Base-by-base conservation (phyloP, 2,888 invertebrate genomes). In the Neria commutata region DNA sequence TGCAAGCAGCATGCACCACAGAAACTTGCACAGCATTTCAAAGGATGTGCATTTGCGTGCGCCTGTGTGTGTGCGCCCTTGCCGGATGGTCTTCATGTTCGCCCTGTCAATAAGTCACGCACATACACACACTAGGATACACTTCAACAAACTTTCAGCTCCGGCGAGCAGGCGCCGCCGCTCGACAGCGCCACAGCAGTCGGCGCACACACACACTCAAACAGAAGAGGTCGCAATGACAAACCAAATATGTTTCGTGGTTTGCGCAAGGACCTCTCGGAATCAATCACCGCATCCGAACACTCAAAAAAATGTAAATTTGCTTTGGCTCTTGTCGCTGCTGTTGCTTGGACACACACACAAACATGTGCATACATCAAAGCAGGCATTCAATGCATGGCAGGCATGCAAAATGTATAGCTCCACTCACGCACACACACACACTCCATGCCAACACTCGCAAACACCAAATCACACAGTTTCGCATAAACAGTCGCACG, bases 231-330 rank as follows among this genome's bases (percentile, higher is more conserved):
- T 64, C 67, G 72, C 71, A 75, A 72, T 74, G 71, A 74, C 73
- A 72, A 70, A 70, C 68, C 73, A 73, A 75, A 75, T 74, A 77
- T 76, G 73, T 74, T 76, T 76, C 71, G 76, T 78, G 77, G 77
- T 74, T 73, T 73, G 19, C 19, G 11, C 42, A 42, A 42, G 42
- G 3, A 42, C 42, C 42, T 19, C 42, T 42, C 21, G 10, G 42
- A 42, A 42, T 42, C 42, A 42, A 42, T 42, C 42, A 42, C 42
- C 42, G 42, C 42, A 42, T 42, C 42, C 42, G 42, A 19, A 42
- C 42, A 42, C 14, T 37, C 37, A 37, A 37, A 10, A 37, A 37
- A 37, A 37, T 37, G 37, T 37, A 37, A 37, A 37, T 37, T 37
- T 37, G 37, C 37, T 37, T n/a, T n/a, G n/a, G n/a, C n/a, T n/a